phyloP scores from a whole-genome alignment of 1,140 invertebrate genomes.

The Proctacanthus coquilletti region DNA sequence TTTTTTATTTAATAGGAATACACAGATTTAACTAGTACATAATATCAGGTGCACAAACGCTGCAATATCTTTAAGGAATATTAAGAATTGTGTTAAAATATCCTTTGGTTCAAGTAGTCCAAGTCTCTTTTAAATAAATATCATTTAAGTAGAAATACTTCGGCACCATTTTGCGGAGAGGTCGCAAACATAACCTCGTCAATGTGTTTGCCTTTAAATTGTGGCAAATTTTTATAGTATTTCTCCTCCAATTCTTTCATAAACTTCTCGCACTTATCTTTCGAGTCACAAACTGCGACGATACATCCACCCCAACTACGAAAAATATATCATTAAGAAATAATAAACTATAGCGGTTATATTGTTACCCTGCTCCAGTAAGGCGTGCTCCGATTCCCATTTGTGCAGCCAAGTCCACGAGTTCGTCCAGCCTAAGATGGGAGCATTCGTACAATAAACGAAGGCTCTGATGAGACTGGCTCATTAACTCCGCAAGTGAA shows the following conservation, averaged over 20 bases:
- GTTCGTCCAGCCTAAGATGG: constrained; percentile 68
- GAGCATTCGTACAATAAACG: constrained; percentile 85
- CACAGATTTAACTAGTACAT: too few species aligned
- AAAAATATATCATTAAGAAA: constrained; percentile 9
- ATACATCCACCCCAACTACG: constrained; percentile 89
- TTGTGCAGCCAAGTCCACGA: constrained; percentile 62
- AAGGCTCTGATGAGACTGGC: constrained; percentile 73
- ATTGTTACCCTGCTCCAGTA: constrained; percentile 85
- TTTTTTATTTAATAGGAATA: too few species aligned
- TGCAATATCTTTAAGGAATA: too few species aligned
- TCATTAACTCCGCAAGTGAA: constrained; percentile 72
- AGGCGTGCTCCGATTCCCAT: constrained; percentile 69
- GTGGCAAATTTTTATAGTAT: constrained; percentile 44
- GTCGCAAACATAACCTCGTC: constrained; percentile 39
- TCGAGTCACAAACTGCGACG: constrained; percentile 64
- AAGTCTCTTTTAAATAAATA: too few species aligned
- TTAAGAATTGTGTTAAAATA: too few species aligned
- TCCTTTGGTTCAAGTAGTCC: too few species aligned
- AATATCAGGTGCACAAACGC: too few species aligned
- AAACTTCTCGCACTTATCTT: constrained; percentile 49
- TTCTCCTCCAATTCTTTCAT: constrained; percentile 51
- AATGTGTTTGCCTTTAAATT: constrained; percentile 24
- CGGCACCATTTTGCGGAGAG: constrained; percentile 37
- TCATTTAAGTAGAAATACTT: too few species aligned
- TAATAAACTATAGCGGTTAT: neutral